A percentile compares a stretch with the other conserved stretches of the same genome.
These are phyloP conservation scores for Dinoponera quadriceps DNA, from an alignment of 1,140 invertebrate species.

Conservation along the genomic window DNA sequence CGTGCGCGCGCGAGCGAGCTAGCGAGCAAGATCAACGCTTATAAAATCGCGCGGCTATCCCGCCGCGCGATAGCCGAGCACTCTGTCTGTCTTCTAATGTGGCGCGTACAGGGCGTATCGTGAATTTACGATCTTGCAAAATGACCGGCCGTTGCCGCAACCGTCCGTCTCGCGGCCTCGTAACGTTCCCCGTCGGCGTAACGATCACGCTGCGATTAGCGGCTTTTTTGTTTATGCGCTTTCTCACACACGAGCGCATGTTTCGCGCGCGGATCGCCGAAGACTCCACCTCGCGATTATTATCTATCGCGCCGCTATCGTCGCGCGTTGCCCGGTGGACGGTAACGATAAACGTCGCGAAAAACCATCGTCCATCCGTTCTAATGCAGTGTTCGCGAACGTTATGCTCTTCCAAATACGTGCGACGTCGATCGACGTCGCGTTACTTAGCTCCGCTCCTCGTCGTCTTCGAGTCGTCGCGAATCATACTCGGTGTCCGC, in stretches of 20 bases:
- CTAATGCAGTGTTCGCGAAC: conserved; percentile 49
- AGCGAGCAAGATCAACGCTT: conserved; percentile 34
- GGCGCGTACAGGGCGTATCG: neutral
- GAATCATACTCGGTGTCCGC: neutral
- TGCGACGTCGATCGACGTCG: conserved; percentile 4
- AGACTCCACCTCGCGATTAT: conserved; percentile 46
- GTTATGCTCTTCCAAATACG: neutral
- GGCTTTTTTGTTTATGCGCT: conserved; percentile 13
- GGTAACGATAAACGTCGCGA: conserved; percentile 54
- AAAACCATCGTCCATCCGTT: conserved; percentile 37
- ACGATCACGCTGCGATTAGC: conserved; percentile 42
- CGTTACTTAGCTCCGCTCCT: conserved; percentile 4
- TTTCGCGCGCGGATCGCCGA: conserved; percentile 26
- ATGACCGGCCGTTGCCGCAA: conserved; percentile 1
- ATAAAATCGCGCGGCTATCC: neutral
- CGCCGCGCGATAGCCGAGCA: neutral
- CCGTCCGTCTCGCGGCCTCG: conserved; percentile 6
- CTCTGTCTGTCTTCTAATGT: neutral
- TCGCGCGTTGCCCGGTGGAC: conserved; percentile 45
- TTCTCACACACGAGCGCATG: conserved; percentile 18
- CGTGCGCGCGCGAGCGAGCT: neutral
- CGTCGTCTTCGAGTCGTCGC: neutral
- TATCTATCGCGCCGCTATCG: conserved; percentile 67
- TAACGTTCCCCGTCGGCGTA: conserved; percentile 29
- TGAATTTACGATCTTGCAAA: conserved; percentile 33